Evolutionary conservation across 2,888 invertebrate species (phyloP).

Genomic region (Tricholauxania praeusta): DNA sequence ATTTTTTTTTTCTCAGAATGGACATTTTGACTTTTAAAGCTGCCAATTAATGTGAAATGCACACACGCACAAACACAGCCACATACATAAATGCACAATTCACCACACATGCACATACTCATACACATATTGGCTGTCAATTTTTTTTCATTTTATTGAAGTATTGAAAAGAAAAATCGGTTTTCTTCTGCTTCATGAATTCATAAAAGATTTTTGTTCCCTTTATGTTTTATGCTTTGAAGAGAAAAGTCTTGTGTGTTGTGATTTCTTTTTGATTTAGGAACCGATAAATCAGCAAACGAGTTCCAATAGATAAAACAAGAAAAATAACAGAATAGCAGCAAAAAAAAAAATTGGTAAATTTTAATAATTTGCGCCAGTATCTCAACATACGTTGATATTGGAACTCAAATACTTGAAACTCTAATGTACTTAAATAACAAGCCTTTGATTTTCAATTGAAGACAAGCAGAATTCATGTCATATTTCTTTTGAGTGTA

Average conservation of each 20-base stretch:
- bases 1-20: neutral
- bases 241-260: neutral
- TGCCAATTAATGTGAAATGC: conserved; percentile 8
- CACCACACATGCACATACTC: neutral
- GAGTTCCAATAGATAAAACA: too few species aligned
- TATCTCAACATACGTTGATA: too few species aligned
- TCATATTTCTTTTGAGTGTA: too few species aligned
- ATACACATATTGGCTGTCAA: neutral
- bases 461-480: too few species aligned
- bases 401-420: too few species aligned
- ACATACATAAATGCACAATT: neutral
- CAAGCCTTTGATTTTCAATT: too few species aligned
- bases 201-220: conserved; percentile 5
- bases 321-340: too few species aligned
- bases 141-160: neutral
- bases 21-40: conserved; percentile 20
- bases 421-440: too few species aligned
- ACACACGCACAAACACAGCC: neutral
- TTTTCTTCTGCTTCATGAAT: conserved; percentile 14
- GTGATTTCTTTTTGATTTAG: conserved; percentile 1
- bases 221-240: neutral
- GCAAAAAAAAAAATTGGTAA: too few species aligned
- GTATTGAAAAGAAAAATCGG: neutral
- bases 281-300: too few species aligned
- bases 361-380: too few species aligned